Percentiles rank a stretch among this genome's conserved stretches.
These are phyloP conservation scores for Emys orbicularis DNA, from an alignment of 2,797 vertebrate genomes.

Conservation along the genomic window DNA sequence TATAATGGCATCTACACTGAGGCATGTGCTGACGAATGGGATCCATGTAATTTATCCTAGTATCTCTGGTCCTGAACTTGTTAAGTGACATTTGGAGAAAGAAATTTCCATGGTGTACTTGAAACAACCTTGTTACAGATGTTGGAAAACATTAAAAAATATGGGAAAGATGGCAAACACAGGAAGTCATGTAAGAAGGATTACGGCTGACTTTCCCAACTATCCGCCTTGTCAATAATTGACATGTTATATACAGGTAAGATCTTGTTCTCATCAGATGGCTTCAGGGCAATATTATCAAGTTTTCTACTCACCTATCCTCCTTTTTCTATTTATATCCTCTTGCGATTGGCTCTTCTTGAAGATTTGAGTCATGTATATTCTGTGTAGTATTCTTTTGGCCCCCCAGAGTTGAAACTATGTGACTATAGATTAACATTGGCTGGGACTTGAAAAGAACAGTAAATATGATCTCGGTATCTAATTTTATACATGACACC, in stretches of 20 bases:
- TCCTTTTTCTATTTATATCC: no score
- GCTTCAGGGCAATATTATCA: neutral
- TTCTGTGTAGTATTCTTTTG: neutral
- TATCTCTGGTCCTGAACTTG: neutral
- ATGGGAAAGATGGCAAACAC: neutral
- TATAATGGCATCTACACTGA: neutral
- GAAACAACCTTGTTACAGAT: neutral
- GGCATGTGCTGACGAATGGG: neutral
- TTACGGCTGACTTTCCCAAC: neutral
- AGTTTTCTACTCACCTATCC: conserved; percentile 8
- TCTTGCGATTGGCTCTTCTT: neutral
- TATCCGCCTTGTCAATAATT: conserved; percentile 33
- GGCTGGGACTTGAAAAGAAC: neutral
- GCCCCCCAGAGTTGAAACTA: neutral
- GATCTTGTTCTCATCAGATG: conserved; percentile 15
- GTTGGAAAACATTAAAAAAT: conserved; percentile 18
- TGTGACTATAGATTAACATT: neutral
- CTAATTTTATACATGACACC: neutral
- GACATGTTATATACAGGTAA: conserved; percentile 39
- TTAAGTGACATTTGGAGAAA: neutral
- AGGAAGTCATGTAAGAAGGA: neutral
- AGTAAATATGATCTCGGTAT: neutral
- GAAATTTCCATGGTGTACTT: neutral
- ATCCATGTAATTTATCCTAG: fast-evolving
- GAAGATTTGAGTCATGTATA: neutral